A percentile compares a stretch with the other conserved stretches of the same genome.
Evolutionary conservation across 1,140 invertebrate genomes (phyloP).

Genomic region (Pentalonia nigronervosa): DNA sequence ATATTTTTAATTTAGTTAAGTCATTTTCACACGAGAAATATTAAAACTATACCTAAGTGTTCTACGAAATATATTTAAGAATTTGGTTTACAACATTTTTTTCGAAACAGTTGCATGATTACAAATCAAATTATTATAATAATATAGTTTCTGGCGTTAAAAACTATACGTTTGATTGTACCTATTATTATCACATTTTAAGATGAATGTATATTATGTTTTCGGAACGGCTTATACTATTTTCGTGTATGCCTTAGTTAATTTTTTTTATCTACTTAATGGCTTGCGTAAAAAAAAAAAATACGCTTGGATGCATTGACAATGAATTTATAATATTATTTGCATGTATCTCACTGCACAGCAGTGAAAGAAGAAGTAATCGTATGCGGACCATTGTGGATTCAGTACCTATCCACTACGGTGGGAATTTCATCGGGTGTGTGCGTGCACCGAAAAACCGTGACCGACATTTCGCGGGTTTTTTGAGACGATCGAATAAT

Average conservation of each 20-base stretch:
- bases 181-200: neutral
- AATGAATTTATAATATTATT: neutral
- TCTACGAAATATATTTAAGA: neutral
- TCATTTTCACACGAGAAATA: neutral
- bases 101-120: constrained; percentile 15
- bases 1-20: neutral
- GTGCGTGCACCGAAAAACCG: neutral
- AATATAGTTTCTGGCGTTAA: neutral
- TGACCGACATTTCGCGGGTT: neutral
- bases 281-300: constrained; percentile 17
- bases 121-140: neutral
- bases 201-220: neutral
- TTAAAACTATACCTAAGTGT: neutral
- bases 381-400: neutral
- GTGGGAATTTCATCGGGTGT: neutral
- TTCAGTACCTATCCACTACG: too few species aligned
- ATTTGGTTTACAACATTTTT: neutral
- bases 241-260: neutral
- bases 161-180: neutral
- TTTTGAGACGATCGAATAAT: neutral
- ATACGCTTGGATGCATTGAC: neutral
- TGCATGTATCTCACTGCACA: neutral
- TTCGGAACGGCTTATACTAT: constrained; percentile 18
- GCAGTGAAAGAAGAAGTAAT: neutral
- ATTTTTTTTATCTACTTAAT: neutral